Base-by-base conservation (phyloP, 2,113 vertebrate genomes). In the Boleophthalmus pectinirostris region DNA sequence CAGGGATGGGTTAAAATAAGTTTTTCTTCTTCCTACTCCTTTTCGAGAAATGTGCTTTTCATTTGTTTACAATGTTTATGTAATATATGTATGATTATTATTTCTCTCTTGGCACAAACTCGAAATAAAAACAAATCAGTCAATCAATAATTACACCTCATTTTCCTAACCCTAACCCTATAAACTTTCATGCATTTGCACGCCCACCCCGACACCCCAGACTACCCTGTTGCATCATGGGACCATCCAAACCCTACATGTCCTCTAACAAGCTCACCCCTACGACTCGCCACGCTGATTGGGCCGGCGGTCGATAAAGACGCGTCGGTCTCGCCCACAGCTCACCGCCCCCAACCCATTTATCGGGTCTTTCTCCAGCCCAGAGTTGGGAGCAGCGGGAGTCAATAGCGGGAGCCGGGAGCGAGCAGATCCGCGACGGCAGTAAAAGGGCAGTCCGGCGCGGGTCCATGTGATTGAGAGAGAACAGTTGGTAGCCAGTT, bases 341-440 rank as follows among this genome's bases (percentile, higher is more conserved):
- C n/a, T 45, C 63, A 74, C 9, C 82, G 79, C 73, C 84, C 80
- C 87, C 72, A 70, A 75, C 84, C 61, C 76, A 66, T 89, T 90
- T 89, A 90, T 91, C 90, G 80, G 82, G 66, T 77, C 75, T 74
- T 70, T 67, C n/a, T 43, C 69, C 87, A 87, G 85, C 84, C 82
- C 77, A 77, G 73, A 81, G 79, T 80, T 66, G 38, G 38, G 38
- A 43, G 53, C 65, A 25, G 21, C 29, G 29, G 29, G 29, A 29
- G 29, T 29, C n/a, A n/a, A n/a, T n/a, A 25, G 21, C 29, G 29
- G 29, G 29, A 29, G 29, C 4, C 29, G 29, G 29, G 73, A 81
- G 79, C 79, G 38, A 43, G 53, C 65, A 25, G 21, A 90, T 90
- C 89, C 80, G 88, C 89, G 85, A 82, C 85, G 69, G 83, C 79